Percentiles rank a stretch among this genome's conserved stretches.
Evolutionary conservation across 2,888 invertebrate genomes (phyloP).

Genomic region (Calliphora vomitoria): DNA sequence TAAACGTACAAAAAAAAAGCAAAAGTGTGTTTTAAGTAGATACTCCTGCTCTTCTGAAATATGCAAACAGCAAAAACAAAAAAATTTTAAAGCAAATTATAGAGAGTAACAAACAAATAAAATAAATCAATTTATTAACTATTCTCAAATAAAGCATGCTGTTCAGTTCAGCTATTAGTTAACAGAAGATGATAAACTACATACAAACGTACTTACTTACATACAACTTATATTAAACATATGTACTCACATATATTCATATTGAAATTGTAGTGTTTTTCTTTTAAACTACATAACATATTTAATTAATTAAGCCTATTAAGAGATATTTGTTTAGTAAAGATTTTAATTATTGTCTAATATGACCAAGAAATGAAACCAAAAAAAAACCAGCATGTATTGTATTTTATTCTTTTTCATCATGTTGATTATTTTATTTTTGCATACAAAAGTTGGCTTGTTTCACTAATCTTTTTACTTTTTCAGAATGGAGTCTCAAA

Average conservation of each 20-base stretch:
- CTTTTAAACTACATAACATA: slow-evolving; percentile 24
- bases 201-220: slow-evolving; percentile 31
- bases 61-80: slow-evolving; percentile 1
- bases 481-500: slow-evolving; percentile 64
- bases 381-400: slow-evolving; percentile 68
- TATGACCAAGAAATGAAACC: slow-evolving; percentile 56
- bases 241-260: slow-evolving; percentile 13
- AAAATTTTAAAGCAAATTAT: background rate
- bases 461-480: slow-evolving; percentile 65
- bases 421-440: slow-evolving; percentile 26
- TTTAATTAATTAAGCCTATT: slow-evolving; percentile 44
- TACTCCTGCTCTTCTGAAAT: slow-evolving; percentile 7
- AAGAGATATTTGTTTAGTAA: slow-evolving; percentile 66
- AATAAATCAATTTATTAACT: background rate
- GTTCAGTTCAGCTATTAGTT: slow-evolving; percentile 36
- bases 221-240: slow-evolving; percentile 18
- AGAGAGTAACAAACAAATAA: slow-evolving; percentile 2
- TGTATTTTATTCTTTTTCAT: slow-evolving; percentile 61
- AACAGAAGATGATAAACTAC: slow-evolving; percentile 10
- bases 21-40: background rate
- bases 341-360: slow-evolving; percentile 64
- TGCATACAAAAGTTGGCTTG: background rate
- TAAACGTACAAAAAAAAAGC: slow-evolving; percentile 11
- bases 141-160: slow-evolving; percentile 30
- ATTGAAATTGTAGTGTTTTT: slow-evolving; percentile 56